These are phyloP conservation scores for Scaptomyza graminum DNA, from an alignment of 1,140 invertebrate species.

Conservation along the genomic window DNA sequence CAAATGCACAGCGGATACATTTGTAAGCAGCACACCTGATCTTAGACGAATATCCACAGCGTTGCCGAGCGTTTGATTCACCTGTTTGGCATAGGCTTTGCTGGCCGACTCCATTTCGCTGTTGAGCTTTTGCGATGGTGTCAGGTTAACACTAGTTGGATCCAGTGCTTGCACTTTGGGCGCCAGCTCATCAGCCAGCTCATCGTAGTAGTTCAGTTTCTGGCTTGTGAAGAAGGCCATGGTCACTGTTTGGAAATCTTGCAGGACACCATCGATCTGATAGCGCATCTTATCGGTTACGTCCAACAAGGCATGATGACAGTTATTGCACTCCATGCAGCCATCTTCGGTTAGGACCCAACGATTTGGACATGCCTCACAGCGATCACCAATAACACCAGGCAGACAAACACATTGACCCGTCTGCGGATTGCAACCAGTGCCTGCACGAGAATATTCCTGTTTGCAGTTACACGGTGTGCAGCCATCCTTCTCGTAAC, in stretches of 20 bases:
- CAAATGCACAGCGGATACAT: constrained; percentile 85
- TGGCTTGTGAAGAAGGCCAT: constrained; percentile 91
- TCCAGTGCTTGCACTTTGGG: constrained; percentile 88
- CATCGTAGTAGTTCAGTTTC: constrained; percentile 89
- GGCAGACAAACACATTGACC: constrained; percentile 98
- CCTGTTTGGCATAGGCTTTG: constrained; percentile 86
- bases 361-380: constrained; percentile 95
- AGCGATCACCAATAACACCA: constrained; percentile 97
- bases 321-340: constrained; percentile 93
- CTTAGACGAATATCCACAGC: constrained; percentile 83
- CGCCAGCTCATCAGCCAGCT: constrained; percentile 86
- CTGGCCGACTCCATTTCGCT: constrained; percentile 85
- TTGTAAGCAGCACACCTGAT: constrained; percentile 85
- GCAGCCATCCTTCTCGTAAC: constrained; percentile 94
- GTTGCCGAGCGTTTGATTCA: constrained; percentile 85
- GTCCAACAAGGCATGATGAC: constrained; percentile 94
- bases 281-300: constrained; percentile 90
- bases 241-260: constrained; percentile 88
- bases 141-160: constrained; percentile 87
- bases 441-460: constrained; percentile 92
- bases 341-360: constrained; percentile 90
- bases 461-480: constrained; percentile 93
- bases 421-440: constrained; percentile 93
- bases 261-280: constrained; percentile 87
- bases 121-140: constrained; percentile 86